These are phyloP conservation scores for Vanessa cardui DNA, from an alignment of 2,888 invertebrate genomes.

Conservation along the genomic window DNA sequence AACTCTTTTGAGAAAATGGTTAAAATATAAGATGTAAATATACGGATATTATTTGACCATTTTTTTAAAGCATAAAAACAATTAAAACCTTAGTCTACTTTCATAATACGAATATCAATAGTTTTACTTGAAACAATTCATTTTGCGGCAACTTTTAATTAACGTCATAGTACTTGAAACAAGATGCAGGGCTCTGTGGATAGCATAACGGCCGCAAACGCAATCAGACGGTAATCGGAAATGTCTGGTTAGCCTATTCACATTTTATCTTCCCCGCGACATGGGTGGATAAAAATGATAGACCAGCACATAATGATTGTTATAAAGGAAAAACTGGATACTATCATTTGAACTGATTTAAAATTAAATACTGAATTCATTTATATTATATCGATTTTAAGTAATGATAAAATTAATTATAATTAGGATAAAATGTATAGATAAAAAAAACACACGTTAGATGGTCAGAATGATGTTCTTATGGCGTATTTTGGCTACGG, in stretches of 20 bases:
- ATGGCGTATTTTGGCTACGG: no score
- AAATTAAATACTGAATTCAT: no score
- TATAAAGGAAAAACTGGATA: background rate
- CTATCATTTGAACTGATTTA: background rate
- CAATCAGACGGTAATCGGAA: slow-evolving; percentile 59
- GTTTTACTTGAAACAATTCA: background rate
- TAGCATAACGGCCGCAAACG: slow-evolving; percentile 49
- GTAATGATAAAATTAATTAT: no score
- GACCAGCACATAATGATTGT: background rate
- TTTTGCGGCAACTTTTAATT: slow-evolving; percentile 16
- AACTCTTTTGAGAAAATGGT: no score
- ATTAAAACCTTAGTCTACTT: background rate
- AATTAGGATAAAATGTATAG: no score
- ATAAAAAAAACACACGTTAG: no score
- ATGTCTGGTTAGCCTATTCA: slow-evolving; percentile 53
- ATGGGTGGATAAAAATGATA: slow-evolving; percentile 13
- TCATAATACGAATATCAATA: background rate
- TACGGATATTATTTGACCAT: no score
- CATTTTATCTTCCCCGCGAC: slow-evolving; percentile 39
- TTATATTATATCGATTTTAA: no score
- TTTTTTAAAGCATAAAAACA: no score
- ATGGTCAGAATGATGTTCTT: no score
- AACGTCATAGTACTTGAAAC: slow-evolving; percentile 26
- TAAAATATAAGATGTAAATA: no score
- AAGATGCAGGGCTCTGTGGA: slow-evolving; percentile 34